Base-by-base conservation (phyloP, 2,888 invertebrate species). In the Metalampra italica region DNA sequence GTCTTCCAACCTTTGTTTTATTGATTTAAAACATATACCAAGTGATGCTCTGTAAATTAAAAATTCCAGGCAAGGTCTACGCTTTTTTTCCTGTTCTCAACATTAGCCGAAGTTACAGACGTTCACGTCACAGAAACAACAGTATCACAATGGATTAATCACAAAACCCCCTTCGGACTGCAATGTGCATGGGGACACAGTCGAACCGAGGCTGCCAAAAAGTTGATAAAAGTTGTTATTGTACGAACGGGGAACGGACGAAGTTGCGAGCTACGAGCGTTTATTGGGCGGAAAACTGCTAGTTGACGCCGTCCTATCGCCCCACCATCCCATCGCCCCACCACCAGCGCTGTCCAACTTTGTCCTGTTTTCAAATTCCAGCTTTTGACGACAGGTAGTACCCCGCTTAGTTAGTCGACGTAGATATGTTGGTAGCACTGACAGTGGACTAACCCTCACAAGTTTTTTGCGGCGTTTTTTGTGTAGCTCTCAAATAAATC, bases 201-300 rank as follows among this genome's bases (percentile, higher is more conserved):
- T 57, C 53, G 52, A 52, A 62, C 60, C 63, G 64, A 62, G 62
- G 62, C 56, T 64, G 66, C 63, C 66, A 65, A 68, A 75, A 77
- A 75, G 70, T 75, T 74, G 60, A 66, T 59, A 62, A 60, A 71
- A 67, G 65, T 71, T 71, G 62, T 69, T 68, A 69, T 71, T 73
- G 67, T 60, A 58, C 59, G 56, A 58, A 62, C 56, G 56, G 48
- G 52, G 55, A 52, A 59, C 47, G 52, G 57, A 52, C 54, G 22
- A 68, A 68, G 64, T 71, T 64, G 58, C 60, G 62, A 63, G 61
- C 56, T 56, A 60, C 60, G 47, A 69, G 56, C 71, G 62, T 71
- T 72, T 75, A 78, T 78, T 75, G 76, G 66, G 72, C 71, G 73
- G 70, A 75, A 77, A 72, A 66, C 64, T 60, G 54, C 55, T 60